Base-by-base conservation (phyloP, 2,888 invertebrate genomes). In the Leucoptera coffeella region DNA sequence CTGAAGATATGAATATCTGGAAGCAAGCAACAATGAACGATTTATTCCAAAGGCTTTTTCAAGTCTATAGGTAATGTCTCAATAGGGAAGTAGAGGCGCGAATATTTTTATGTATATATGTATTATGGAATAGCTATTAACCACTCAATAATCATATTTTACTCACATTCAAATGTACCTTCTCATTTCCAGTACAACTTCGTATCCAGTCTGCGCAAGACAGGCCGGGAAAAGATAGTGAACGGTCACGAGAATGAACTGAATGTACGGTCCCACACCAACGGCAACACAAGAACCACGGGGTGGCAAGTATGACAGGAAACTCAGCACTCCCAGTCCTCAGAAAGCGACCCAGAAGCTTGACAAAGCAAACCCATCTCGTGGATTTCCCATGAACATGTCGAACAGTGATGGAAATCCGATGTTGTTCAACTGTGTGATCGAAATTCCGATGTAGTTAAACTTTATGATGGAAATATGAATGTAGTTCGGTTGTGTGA, bases 261-360 rank as follows among this genome's bases (percentile, higher is more conserved):
- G 4, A 60, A 57, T 37, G 40, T 47, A 14, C n/a, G n/a, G n/a
- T 9, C 6, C 17, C 6, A 6, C 17, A 65, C 60, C 40, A 69
- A 69, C 43, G 69, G 69, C 25, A 61, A 52, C 50, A 47, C 43
- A 9, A 48, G 54, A 8, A 39, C 39, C 12, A 33, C 55, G n/a
- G 43, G 57, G 9, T 67, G 57, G 42, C 57, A 56, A 15, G 69
- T 69, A 34, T 69, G 69, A 69, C 62, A 51, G 27, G 43, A 51
- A 30, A 43, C 49, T 20, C 43, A 49, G 22, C 38, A 42, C 38
- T 49, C 50, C 25, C 43, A 39, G 26, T 37, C 42, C 10, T 23
- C 23, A 4, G n/a, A n/a, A n/a, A 37, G 42, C 32, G 46, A 45
- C 32, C 39, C 38, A 27, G 46, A 46, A 28, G 42, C 43, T 34